Conservation (phyloP, 2,888 invertebrate genomes). For the Cosmorhoe ocellata region DNA sequence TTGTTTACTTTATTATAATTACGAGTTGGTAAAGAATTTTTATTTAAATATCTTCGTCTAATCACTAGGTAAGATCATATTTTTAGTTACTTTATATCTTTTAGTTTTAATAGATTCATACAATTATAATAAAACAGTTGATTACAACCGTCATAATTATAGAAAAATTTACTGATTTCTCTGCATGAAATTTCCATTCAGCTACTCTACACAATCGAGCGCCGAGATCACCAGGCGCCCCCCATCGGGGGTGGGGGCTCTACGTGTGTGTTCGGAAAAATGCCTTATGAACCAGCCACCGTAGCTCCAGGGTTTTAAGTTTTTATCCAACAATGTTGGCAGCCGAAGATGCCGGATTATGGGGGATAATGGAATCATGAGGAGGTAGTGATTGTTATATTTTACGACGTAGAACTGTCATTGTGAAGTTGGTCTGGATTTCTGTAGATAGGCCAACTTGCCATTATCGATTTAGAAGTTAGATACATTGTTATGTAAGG, state of each 20-base stretch:
- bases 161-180: constrained; percentile 28
- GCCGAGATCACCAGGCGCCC: constrained; percentile 62
- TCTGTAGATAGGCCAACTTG: too few species aligned
- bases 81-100: too few species aligned
- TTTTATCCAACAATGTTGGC: constrained; percentile 49
- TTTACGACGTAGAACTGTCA: not conserved
- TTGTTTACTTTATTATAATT: too few species aligned
- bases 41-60: too few species aligned
- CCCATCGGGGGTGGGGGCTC: constrained; percentile 39
- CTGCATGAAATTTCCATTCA: constrained; percentile 38
- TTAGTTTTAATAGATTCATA: too few species aligned
- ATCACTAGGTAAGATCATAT: too few species aligned
- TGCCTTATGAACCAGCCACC: constrained; percentile 73
- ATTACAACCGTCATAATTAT: too few species aligned
- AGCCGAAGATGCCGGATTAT: constrained; percentile 41
- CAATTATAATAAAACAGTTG: too few species aligned
- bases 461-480: too few species aligned
- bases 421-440: not conserved
- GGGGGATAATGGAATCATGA: constrained; percentile 39
- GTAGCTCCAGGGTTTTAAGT: constrained; percentile 53
- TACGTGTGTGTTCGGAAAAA: constrained; percentile 80
- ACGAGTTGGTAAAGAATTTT: too few species aligned
- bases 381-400: constrained; percentile 10
- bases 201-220: constrained; percentile 63
- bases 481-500: too few species aligned